Conservation (phyloP, 2,113 vertebrate genomes). For the Passer montanus region DNA sequence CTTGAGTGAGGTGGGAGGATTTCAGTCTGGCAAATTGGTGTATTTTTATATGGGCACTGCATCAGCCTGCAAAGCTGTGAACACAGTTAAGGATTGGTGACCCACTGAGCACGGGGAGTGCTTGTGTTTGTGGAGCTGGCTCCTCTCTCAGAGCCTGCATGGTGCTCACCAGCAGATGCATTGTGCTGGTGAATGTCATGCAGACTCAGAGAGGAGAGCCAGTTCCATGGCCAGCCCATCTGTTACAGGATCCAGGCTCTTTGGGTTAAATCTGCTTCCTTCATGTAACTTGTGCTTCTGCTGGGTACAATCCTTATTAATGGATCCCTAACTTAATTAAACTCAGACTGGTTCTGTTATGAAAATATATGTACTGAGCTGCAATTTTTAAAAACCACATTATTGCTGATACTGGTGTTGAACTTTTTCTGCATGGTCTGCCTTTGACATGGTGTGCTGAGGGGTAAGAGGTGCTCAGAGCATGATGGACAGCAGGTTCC, state of each 20-base stretch:
- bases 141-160: background rate
- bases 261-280: background rate
- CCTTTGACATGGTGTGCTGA: background rate
- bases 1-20: background rate
- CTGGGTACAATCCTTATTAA: background rate
- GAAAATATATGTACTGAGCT: background rate
- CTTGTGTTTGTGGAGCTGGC: background rate
- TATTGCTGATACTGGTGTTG: background rate
- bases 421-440: background rate
- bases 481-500: background rate
- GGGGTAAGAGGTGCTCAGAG: background rate
- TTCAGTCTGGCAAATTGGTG: background rate
- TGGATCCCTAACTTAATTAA: background rate
- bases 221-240: background rate
- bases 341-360: background rate
- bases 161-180: background rate
- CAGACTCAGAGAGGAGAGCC: background rate
- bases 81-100: background rate
- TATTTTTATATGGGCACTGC: background rate
- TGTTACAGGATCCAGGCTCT: background rate
- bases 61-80: background rate
- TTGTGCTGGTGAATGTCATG: background rate
- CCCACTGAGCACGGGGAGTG: background rate
- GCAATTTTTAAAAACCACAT: background rate
- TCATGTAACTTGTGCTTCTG: background rate